Evolutionary conservation across 2,888 invertebrate genomes (phyloP), one percentile per base, ranked within the genome.

Genomic region (Bibio marci): DNA sequence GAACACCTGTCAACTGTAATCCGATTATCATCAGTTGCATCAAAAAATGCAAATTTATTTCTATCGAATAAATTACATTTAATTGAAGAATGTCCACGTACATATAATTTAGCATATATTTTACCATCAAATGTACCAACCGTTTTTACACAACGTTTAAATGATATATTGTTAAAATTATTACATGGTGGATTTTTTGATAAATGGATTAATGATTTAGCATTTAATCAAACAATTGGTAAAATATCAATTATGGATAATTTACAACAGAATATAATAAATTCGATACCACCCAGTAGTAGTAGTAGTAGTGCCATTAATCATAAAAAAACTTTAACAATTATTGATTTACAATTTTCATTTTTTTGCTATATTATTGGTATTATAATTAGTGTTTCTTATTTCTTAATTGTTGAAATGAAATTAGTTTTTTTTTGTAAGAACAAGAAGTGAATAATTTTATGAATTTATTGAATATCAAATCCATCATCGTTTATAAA

Each of bases 61-160:
- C 51, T 53, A 43, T 50, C 54, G 2, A 52, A 55, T 30, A 50
- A 50, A 43, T 47, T 55, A 15, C 57, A 60, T 44, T 52, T 54
- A 39, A 54, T 64, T 15, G 51, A 55, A 1, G 57, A 64, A 40
- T 64, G 64, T 27, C 63, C 63, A 1, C 56, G 57, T 42, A 53
- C 43, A 4, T 64, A 60, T 44, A 53, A 56, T 30, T 51, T 64
- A 13, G 58, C 56, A 0, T 63, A 57, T 44, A 44, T 58, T 5
- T 44, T 54, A 35, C 50, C 52, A 2, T 52, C 49, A 30, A 51
- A 57, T 5, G n/a, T n/a, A n/a, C n/a, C n/a, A n/a, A 62, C 59
- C 1, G 54, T 59, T 1, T 58, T 52, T 38, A 39, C 49, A 13
- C 46, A 53, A 30, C 42, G 48, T 28, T 48, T 64, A 1, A 55